These are phyloP conservation scores for Empidonax alnorum DNA, from an alignment of 2,113 vertebrate species.

Conservation along the genomic window DNA sequence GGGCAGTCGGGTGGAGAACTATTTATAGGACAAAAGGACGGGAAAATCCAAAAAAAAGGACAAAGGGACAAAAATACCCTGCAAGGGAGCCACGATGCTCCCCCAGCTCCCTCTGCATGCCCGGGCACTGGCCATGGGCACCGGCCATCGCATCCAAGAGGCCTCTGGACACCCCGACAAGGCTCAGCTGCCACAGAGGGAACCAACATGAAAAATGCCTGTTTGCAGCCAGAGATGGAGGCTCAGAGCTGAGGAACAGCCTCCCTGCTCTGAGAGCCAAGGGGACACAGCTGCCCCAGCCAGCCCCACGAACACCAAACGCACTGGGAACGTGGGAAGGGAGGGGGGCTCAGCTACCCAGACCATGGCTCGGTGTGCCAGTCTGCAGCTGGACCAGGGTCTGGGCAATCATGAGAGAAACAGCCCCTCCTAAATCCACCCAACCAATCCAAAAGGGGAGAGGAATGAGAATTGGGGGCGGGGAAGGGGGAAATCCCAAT, in stretches of 20 bases:
- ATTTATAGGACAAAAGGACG: background rate
- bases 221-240: background rate
- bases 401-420: background rate
- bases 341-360: background rate
- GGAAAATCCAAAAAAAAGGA: background rate
- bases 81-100: accelerated
- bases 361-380: background rate
- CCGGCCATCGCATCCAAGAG: accelerated
- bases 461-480: background rate
- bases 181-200: background rate
- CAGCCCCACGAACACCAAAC: background rate
- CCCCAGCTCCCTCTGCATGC: background rate
- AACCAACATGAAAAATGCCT: background rate
- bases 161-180: background rate
- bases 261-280: accelerated
- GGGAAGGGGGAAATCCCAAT: background rate
- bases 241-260: background rate
- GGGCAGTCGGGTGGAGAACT: background rate
- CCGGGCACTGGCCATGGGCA: background rate
- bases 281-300: background rate
- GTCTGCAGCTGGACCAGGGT: background rate
- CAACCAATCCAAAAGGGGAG: background rate
- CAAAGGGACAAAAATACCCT: background rate
- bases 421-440: background rate
- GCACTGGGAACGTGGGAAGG: accelerated